Conservation (phyloP, 2,113 vertebrate genomes). For the Peromyscus leucopus region DNA sequence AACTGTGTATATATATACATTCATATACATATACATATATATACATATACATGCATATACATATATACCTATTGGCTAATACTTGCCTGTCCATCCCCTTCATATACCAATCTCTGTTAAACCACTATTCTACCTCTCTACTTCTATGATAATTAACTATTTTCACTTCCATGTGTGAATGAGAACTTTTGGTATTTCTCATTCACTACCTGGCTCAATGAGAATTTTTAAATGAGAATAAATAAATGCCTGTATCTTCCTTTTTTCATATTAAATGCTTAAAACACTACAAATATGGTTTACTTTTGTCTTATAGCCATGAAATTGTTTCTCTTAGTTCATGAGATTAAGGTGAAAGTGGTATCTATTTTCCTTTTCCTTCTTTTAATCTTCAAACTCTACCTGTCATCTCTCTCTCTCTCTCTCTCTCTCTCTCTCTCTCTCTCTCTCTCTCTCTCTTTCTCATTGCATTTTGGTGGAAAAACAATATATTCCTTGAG, state of each 20-base stretch:
- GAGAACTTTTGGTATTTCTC: background rate
- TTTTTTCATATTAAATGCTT: background rate
- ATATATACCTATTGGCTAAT: background rate
- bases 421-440: background rate
- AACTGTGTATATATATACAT: too few species aligned
- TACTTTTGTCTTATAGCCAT: background rate
- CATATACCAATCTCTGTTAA: background rate
- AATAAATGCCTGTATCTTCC: conserved; percentile 5
- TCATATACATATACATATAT: background rate
- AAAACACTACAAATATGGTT: background rate
- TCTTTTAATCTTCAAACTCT: background rate
- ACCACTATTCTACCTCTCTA: background rate
- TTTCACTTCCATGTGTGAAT: background rate
- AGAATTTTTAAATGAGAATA: background rate
- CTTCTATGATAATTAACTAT: background rate
- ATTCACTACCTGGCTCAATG: background rate
- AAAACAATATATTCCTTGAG: conserved; percentile 28
- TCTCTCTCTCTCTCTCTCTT: background rate
- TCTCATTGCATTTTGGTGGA: conserved; percentile 37
- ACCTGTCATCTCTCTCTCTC: background rate
- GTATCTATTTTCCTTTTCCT: background rate
- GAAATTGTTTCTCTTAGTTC: background rate
- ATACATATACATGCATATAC: background rate
- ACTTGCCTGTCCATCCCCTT: background rate
- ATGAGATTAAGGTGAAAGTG: conserved; percentile 8